A percentile compares a stretch with the other conserved stretches of the same genome.
Conservation (phyloP, 2,797 vertebrate genomes). For the Aulostomus chinensis region DNA sequence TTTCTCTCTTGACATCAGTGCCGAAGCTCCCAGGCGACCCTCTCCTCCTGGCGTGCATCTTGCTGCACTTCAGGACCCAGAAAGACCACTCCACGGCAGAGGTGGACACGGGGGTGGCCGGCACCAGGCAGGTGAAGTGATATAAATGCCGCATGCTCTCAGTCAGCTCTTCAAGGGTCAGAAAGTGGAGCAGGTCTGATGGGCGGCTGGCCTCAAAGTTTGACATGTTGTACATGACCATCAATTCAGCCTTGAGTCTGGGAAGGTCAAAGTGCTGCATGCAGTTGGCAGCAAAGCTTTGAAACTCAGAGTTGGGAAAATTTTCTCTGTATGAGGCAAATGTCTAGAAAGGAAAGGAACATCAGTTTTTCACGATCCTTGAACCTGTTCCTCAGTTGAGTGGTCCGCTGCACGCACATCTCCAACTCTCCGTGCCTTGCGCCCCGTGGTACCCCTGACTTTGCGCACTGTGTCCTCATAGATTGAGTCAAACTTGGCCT, state of each 20-base stretch:
- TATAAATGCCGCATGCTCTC: slow-evolving; percentile 7
- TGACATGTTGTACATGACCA: slow-evolving; percentile 7
- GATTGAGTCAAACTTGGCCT: no score
- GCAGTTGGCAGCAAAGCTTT: background rate
- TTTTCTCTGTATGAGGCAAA: slow-evolving; percentile 12
- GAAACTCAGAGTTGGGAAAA: slow-evolving; percentile 5
- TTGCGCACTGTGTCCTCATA: no score
- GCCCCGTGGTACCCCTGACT: no score
- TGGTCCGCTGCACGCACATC: no score
- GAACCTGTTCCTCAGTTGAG: slow-evolving; percentile 11
- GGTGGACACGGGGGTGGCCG: slow-evolving; percentile 3
- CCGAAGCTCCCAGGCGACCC: no score
- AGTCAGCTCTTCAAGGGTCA: background rate
- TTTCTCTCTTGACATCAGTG: no score
- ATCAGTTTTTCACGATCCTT: slow-evolving; percentile 11
- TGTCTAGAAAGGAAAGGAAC: slow-evolving; percentile 12
- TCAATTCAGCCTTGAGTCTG: slow-evolving; percentile 7
- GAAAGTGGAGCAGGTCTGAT: slow-evolving; percentile 3
- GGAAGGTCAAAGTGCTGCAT: slow-evolving; percentile 1
- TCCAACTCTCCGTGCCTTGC: no score
- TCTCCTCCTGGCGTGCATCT: no score
- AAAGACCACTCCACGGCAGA: background rate
- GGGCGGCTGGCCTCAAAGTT: slow-evolving; percentile 6
- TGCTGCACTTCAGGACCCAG: background rate
- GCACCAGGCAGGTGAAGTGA: background rate